A percentile compares a stretch with the other conserved stretches of the same genome.
phyloP scores from a whole-genome alignment of 2,797 vertebrate genomes.

The Onychomys arenicola region DNA sequence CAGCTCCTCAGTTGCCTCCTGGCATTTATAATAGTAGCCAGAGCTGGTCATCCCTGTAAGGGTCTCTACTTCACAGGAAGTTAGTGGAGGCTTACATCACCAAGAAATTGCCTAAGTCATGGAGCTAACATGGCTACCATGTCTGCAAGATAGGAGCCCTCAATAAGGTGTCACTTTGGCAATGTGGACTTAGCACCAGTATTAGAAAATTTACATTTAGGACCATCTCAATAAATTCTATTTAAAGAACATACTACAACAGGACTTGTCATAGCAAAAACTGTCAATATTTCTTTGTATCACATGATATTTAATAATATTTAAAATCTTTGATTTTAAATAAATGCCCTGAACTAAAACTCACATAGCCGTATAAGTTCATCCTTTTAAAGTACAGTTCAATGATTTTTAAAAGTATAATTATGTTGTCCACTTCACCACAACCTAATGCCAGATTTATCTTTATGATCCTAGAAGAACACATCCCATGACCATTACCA shows the following conservation, averaged over 20 bases:
- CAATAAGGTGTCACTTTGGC: neutral
- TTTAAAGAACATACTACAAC: slow-evolving; percentile 4
- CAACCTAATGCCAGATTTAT: neutral
- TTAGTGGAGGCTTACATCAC: neutral
- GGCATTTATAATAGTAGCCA: neutral
- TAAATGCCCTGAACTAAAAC: slow-evolving; percentile 16
- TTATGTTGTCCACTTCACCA: neutral
- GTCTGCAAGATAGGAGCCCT: neutral
- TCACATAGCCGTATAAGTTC: neutral
- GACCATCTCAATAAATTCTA: neutral
- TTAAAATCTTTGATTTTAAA: slow-evolving; percentile 27
- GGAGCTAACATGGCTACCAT: neutral
- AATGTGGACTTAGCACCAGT: neutral
- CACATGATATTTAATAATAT: slow-evolving; percentile 9
- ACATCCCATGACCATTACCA: neutral
- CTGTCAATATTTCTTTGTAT: neutral
- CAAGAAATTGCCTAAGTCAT: neutral
- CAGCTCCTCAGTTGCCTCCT: neutral
- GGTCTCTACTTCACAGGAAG: neutral
- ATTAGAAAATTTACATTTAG: neutral
- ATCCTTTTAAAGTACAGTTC: neutral
- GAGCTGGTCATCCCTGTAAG: neutral
- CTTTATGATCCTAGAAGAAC: neutral
- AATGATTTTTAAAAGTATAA: neutral
- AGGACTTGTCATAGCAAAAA: neutral